A percentile compares a stretch with the other conserved stretches of the same genome.
phyloP scores from a whole-genome alignment of 2,797 vertebrate genomes.

The Eidolon dupreanum region DNA sequence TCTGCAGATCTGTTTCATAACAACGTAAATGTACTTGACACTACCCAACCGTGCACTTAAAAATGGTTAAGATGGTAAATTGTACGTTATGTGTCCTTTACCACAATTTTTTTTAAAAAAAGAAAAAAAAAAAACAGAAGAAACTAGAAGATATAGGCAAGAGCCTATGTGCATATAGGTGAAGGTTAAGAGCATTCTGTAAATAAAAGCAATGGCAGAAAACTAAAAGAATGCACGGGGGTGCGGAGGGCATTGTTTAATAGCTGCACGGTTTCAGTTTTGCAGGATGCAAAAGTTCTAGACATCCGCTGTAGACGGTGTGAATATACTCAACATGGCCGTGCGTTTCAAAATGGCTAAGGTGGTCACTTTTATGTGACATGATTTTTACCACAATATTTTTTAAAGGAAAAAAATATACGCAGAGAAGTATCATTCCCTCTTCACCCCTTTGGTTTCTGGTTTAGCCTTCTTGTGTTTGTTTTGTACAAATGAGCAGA shows the following conservation, averaged over 20 bases:
- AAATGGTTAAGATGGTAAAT: not conserved
- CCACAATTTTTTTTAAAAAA: not conserved
- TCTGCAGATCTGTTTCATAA: not conserved
- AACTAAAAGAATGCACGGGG: not conserved
- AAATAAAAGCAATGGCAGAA: not conserved
- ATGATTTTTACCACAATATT: too few relatives aligned
- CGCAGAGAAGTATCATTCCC: not conserved
- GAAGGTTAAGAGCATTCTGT: not conserved
- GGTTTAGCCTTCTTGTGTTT: not conserved
- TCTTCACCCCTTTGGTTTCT: not conserved
- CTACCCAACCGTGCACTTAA: not conserved
- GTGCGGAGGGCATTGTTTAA: not conserved
- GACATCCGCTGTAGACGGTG: too few relatives aligned
- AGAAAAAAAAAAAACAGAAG: not conserved
- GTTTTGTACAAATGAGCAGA: not conserved
- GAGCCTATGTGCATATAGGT: not conserved
- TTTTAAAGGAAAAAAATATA: not conserved
- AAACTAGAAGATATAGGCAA: not conserved
- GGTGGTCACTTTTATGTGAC: not conserved
- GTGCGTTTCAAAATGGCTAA: too few relatives aligned
- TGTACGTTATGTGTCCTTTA: not conserved
- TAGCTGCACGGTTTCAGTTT: too few relatives aligned
- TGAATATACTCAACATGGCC: too few relatives aligned
- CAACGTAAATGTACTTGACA: not conserved
- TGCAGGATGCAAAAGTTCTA: too few relatives aligned